phyloP scores from a whole-genome alignment of 2,113 vertebrate genomes.

The Limanda limanda region DNA sequence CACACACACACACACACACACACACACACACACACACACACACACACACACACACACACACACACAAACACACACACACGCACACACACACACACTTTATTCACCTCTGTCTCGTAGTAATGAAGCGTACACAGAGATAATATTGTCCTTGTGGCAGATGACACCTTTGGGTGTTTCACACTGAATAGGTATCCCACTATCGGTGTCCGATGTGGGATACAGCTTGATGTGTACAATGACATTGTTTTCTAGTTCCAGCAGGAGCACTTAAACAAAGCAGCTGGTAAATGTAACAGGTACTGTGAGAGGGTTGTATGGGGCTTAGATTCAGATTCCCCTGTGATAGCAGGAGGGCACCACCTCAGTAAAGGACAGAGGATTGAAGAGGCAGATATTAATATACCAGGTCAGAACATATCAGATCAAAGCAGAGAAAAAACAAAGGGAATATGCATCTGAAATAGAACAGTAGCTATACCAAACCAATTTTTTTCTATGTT shows the following conservation, averaged over 20 bases:
- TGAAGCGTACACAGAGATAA: constrained; percentile 29
- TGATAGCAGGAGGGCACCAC: constrained; percentile 2
- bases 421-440: neutral
- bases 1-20: too few relatives aligned
- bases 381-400: too few relatives aligned
- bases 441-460: neutral
- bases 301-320: neutral
- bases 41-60: too few relatives aligned
- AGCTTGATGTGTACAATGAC: constrained; percentile 34
- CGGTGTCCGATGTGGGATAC: too few relatives aligned
- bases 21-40: too few relatives aligned
- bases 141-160: constrained; percentile 22
- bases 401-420: neutral
- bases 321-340: constrained; percentile 26
- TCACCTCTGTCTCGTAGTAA: constrained; percentile 3
- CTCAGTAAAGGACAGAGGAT: constrained; percentile 12
- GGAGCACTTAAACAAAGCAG: constrained; percentile 33
- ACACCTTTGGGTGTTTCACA: constrained; percentile 40
- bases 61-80: too few relatives aligned
- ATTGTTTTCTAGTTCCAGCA: constrained; percentile 16
- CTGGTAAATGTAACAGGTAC: neutral
- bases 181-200: constrained; percentile 23
- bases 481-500: neutral
- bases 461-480: too few relatives aligned
- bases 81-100: constrained; percentile 8